phyloP scores from a whole-genome alignment of 2,113 vertebrate genomes.

The Chloropsis hardwickii region DNA sequence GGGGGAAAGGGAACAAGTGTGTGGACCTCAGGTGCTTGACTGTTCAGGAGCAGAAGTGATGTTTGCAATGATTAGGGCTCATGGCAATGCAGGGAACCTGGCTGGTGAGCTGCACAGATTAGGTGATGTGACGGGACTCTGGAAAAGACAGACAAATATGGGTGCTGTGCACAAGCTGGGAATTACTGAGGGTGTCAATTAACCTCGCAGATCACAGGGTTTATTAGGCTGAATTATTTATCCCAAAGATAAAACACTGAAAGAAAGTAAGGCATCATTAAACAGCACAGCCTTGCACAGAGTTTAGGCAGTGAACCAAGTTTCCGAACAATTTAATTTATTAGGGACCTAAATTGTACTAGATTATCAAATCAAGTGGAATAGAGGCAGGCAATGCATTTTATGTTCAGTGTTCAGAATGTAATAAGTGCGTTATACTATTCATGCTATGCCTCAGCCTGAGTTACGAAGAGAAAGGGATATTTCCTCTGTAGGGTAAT shows the following conservation, averaged over 20 bases:
- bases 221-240: conserved; percentile 66
- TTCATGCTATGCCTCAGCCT: conserved; percentile 33
- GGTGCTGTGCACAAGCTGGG: conserved; percentile 1
- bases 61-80: neutral
- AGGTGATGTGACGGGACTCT: neutral
- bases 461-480: conserved; percentile 26
- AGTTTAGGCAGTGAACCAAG: conserved; percentile 62
- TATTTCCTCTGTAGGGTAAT: conserved; percentile 56
- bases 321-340: conserved; percentile 65
- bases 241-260: conserved; percentile 42
- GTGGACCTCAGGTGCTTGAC: neutral
- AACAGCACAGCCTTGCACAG: conserved; percentile 23
- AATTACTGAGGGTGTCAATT: conserved; percentile 55
- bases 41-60: neutral
- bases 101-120: neutral
- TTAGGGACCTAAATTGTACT: conserved; percentile 48
- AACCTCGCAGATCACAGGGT: conserved; percentile 46
- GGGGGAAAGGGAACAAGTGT: neutral
- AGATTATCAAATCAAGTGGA: conserved; percentile 63
- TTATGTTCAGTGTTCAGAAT: conserved; percentile 5
- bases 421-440: conserved; percentile 18
- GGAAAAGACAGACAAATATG: conserved; percentile 1
- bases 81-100: neutral
- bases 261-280: conserved; percentile 49
- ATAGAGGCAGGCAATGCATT: conserved; percentile 34